These are phyloP conservation scores for Menura novaehollandiae DNA, from an alignment of 2,113 vertebrate genomes.

Conservation along the genomic window DNA sequence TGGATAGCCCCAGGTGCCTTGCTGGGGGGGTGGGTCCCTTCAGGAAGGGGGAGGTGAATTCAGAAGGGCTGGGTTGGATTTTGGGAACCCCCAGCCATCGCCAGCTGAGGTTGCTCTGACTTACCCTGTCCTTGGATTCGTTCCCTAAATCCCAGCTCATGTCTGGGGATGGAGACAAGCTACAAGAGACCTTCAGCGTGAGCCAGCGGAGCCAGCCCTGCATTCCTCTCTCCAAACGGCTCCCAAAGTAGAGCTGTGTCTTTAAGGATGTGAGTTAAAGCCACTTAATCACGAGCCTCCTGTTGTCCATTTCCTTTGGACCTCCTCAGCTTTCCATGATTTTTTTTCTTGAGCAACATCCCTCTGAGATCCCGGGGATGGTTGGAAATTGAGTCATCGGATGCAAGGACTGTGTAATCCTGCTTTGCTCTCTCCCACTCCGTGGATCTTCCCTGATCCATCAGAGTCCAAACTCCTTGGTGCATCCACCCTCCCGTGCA, in stretches of 20 bases:
- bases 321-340: neutral
- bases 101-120: neutral
- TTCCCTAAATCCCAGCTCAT: neutral
- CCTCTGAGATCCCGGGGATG: neutral
- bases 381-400: neutral
- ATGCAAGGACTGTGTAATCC: neutral
- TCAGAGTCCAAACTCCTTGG: rapidly evolving
- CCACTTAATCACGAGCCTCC: neutral
- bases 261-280: neutral
- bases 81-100: rapidly evolving
- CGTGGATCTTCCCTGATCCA: neutral
- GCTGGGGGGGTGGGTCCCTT: neutral
- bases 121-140: neutral
- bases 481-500: rapidly evolving
- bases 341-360: neutral
- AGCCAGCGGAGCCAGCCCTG: neutral
- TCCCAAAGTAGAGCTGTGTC: neutral
- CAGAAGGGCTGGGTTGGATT: neutral
- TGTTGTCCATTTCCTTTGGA: neutral
- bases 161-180: neutral
- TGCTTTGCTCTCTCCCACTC: neutral
- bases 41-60: neutral
- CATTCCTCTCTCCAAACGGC: neutral
- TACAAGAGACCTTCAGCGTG: neutral
- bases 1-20: neutral